phyloP scores from a whole-genome alignment of 2,888 invertebrate species.

The Tenodera sinensis region DNA sequence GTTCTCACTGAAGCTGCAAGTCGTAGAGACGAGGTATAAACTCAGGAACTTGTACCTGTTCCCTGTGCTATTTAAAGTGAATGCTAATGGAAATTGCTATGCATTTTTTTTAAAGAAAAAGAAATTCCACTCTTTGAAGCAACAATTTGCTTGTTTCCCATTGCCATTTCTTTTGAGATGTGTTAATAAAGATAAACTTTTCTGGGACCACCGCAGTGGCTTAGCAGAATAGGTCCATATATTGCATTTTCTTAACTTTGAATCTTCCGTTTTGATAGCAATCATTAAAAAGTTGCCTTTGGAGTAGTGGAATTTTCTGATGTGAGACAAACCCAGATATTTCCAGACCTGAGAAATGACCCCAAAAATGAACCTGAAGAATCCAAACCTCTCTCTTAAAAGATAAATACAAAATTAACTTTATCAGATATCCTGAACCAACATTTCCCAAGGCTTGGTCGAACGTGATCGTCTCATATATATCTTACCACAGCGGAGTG shows the following conservation, averaged over 20 bases:
- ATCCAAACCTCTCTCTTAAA: conserved; percentile 5
- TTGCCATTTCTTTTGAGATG: not conserved
- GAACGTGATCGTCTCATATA: not conserved
- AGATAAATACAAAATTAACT: not conserved
- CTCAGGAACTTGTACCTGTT: not conserved
- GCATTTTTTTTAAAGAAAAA: not conserved
- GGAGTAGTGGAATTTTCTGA: not conserved
- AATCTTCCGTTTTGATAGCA: not conserved
- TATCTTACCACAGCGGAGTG: conserved; percentile 6
- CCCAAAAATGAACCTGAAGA: conserved; percentile 1
- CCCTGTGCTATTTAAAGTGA: not conserved
- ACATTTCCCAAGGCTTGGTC: not conserved
- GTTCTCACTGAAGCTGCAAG: not conserved
- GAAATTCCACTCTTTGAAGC: not conserved
- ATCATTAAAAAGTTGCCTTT: not conserved
- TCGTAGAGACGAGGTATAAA: not conserved
- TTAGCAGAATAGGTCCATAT: not conserved
- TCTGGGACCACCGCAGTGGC: not conserved
- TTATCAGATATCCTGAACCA: not conserved
- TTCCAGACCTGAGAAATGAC: not conserved
- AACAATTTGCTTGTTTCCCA: not conserved
- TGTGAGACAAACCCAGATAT: not conserved
- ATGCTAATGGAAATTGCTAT: not conserved
- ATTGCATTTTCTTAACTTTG: not conserved
- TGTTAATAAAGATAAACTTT: not conserved